These are phyloP conservation scores for Metallyticus violacea DNA, from an alignment of 2,888 invertebrate species.

Conservation along the genomic window DNA sequence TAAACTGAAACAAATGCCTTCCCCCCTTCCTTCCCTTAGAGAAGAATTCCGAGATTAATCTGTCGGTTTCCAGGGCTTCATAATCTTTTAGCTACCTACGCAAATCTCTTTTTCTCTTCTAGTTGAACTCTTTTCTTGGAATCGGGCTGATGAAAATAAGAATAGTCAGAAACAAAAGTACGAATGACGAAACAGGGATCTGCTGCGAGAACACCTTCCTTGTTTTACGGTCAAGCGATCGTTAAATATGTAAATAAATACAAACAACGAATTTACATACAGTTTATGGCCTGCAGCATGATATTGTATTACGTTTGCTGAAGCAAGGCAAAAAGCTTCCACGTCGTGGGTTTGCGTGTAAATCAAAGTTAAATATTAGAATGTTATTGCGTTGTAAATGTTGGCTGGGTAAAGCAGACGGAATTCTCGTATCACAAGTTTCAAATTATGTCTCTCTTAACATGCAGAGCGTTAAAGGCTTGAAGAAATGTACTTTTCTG, in stretches of 20 bases:
- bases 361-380: neutral
- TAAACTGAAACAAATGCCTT: neutral
- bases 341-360: neutral
- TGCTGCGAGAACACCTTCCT: neutral
- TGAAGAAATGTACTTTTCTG: too few relatives aligned
- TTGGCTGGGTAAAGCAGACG: neutral
- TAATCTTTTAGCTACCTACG: neutral
- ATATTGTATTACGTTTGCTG: neutral
- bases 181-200: neutral
- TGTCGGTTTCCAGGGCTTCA: neutral
- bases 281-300: neutral
- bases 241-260: neutral
- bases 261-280: neutral
- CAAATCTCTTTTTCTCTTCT: neutral
- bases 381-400: neutral
- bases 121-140: too few relatives aligned
- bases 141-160: neutral
- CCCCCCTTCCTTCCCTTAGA: neutral
- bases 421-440: neutral
- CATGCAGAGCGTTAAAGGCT: neutral
- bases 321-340: neutral
- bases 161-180: neutral
- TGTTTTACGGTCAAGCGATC: neutral
- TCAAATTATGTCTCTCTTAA: neutral
- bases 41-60: neutral